Conservation (phyloP, 2,888 invertebrate species). For the Pterostichus madidus region DNA sequence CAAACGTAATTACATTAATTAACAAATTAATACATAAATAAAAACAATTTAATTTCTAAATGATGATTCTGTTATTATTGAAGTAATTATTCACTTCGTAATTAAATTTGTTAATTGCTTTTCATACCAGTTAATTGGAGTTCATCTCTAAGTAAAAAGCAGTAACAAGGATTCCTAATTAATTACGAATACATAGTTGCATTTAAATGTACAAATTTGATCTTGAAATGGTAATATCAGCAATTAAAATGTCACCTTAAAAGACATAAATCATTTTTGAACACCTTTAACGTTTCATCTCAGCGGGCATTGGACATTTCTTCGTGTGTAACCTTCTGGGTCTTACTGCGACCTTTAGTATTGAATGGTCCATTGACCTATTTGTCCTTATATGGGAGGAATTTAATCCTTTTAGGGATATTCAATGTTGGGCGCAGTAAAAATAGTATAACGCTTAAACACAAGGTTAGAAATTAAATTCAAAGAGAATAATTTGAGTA, state of each 20-base stretch:
- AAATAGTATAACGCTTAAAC: too few species aligned
- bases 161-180: conserved; percentile 25
- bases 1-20: neutral
- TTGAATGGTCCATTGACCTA: conserved; percentile 40
- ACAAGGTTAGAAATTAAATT: neutral
- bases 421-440: neutral
- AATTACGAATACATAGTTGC: conserved; percentile 14
- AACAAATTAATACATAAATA: too few species aligned
- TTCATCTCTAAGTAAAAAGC: conserved; percentile 2
- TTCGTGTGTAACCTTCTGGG: conserved; percentile 16
- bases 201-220: conserved; percentile 39
- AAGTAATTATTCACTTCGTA: conserved; percentile 25
- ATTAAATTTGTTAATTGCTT: conserved; percentile 43
- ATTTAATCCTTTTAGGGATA: conserved; percentile 33
- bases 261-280: conserved; percentile 37
- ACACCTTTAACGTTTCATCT: conserved; percentile 2
- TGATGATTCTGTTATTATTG: too few species aligned
- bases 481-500: neutral
- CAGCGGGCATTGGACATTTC: conserved; percentile 7
- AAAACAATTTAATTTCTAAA: too few species aligned
- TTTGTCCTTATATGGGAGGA: conserved; percentile 31
- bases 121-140: conserved; percentile 2
- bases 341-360: conserved; percentile 1
- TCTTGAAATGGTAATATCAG: conserved; percentile 10
- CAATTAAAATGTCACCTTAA: conserved; percentile 32